Conservation (phyloP, 2,113 vertebrate species). For the Aegotheles bennettii region DNA sequence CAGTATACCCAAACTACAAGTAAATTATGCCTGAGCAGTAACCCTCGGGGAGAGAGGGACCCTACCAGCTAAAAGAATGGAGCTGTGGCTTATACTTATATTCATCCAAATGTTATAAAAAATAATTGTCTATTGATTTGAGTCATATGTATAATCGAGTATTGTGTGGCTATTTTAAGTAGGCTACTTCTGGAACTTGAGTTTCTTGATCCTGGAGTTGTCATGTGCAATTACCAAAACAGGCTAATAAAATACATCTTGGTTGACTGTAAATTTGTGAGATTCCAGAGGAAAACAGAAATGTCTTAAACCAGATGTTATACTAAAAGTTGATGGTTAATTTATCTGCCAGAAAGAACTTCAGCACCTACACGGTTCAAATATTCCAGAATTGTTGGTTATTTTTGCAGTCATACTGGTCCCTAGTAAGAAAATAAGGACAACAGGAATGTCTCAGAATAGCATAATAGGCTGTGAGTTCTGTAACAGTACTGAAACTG, state of each 20-base stretch:
- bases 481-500: not conserved
- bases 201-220: not conserved
- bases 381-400: not conserved
- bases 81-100: not conserved
- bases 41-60: accelerated
- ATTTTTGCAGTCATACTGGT: not conserved
- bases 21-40: not conserved
- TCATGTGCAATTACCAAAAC: not conserved
- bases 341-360: not conserved
- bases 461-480: not conserved
- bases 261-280: not conserved
- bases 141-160: not conserved
- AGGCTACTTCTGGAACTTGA: not conserved
- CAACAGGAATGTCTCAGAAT: not conserved
- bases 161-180: not conserved
- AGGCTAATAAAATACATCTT: not conserved
- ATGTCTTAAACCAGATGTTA: not conserved
- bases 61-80: not conserved
- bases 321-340: not conserved
- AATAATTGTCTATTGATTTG: not conserved
- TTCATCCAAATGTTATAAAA: not conserved
- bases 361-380: not conserved
- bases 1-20: not conserved
- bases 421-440: not conserved
- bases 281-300: not conserved